These are phyloP conservation scores for Gobio gobio DNA, from an alignment of 2,113 vertebrate species.

Conservation along the genomic window DNA sequence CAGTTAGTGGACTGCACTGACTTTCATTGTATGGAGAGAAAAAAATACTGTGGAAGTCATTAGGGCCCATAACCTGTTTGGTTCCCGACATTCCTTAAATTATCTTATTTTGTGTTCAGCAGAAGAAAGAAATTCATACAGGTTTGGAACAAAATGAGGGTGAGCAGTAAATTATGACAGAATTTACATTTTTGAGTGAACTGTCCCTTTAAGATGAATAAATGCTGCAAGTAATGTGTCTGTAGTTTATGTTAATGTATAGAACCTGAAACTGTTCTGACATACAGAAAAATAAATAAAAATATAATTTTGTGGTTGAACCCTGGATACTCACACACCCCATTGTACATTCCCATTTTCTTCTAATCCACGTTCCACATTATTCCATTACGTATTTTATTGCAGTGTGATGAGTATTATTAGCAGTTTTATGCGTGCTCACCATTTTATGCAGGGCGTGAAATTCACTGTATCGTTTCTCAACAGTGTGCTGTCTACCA, in stretches of 20 bases:
- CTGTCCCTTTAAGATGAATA: background rate
- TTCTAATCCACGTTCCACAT: background rate
- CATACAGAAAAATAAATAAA: background rate
- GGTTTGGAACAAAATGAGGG: no score
- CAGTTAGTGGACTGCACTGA: no score
- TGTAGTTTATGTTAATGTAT: background rate
- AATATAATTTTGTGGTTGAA: background rate
- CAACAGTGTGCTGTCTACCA: conserved; percentile 92
- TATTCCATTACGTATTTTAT: background rate
- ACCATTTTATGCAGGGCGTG: conserved; percentile 98
- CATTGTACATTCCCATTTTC: background rate
- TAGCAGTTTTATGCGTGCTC: conserved; percentile 59
- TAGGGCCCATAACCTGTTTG: no score
- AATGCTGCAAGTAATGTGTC: background rate
- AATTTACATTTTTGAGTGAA: no score
- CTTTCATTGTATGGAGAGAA: no score
- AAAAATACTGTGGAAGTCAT: no score
- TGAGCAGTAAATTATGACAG: no score
- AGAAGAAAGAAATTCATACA: no score
- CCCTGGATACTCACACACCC: background rate
- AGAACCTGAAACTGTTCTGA: background rate
- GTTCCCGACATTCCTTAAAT: no score
- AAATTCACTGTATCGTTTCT: conserved; percentile 98
- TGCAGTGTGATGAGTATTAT: background rate
- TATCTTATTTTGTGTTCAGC: no score